Evolutionary conservation across 2,797 vertebrate species (phyloP).

Genomic region (Diplodus puntazzo): DNA sequence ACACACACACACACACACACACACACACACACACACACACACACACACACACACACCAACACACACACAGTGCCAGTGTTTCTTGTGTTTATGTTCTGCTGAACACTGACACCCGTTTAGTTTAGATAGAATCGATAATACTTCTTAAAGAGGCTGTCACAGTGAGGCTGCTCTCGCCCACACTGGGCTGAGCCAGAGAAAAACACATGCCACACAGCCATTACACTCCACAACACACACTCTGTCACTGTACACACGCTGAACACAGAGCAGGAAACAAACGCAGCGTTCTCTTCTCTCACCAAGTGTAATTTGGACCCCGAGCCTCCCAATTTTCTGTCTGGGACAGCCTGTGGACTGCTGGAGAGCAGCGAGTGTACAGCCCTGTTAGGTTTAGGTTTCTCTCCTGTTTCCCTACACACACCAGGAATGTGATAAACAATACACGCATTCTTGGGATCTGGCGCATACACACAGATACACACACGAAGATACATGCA

Average conservation of each 20-base stretch:
- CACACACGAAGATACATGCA: not conserved
- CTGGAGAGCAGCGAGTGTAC: slow-evolving; percentile 64
- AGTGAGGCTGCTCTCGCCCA: slow-evolving; percentile 51
- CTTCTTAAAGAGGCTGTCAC: slow-evolving; percentile 67
- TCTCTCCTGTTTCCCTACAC: slow-evolving; percentile 69
- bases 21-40: slow-evolving; percentile 37
- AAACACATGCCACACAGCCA: slow-evolving; percentile 60
- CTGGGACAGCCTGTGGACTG: slow-evolving; percentile 77
- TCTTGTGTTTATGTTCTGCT: slow-evolving; percentile 53
- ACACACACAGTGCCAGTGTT: slow-evolving; percentile 50
- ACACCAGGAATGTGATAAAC: slow-evolving; percentile 79
- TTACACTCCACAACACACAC: slow-evolving; percentile 64
- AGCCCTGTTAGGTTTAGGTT: slow-evolving; percentile 72
- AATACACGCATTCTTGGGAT: slow-evolving; percentile 77
- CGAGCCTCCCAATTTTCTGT: slow-evolving; percentile 84
- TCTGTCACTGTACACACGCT: slow-evolving; percentile 64
- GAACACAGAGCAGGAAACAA: slow-evolving; percentile 76
- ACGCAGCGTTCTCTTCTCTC: slow-evolving; percentile 81
- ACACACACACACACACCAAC: slow-evolving; percentile 25
- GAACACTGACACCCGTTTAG: slow-evolving; percentile 74
- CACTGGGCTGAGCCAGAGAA: slow-evolving; percentile 63
- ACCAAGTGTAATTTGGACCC: slow-evolving; percentile 82
- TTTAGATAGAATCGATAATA: slow-evolving; percentile 80
- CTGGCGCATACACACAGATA: slow-evolving; percentile 40
- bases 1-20: slow-evolving; percentile 65